These are phyloP conservation scores for Drosophila burlai DNA, from an alignment of 1,140 invertebrate genomes.

Conservation along the genomic window DNA sequence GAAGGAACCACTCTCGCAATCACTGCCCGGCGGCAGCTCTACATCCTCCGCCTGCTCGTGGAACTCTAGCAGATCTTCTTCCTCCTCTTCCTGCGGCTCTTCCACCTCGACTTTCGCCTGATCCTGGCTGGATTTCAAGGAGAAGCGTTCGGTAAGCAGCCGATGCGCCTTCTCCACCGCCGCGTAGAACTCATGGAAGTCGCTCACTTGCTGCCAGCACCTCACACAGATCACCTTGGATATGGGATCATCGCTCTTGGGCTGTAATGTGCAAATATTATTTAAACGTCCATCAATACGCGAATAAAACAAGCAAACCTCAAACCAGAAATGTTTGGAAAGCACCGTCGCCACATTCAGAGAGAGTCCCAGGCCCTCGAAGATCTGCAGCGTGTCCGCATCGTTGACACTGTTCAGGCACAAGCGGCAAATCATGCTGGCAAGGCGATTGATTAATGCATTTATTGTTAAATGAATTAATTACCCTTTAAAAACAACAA, in stretches of 20 bases:
- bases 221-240: slow-evolving; percentile 61
- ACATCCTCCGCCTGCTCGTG: slow-evolving; percentile 4
- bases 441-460: slow-evolving; percentile 14
- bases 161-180: slow-evolving; percentile 74
- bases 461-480: slow-evolving; percentile 13
- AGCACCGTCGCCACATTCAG: slow-evolving; percentile 61
- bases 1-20: slow-evolving; percentile 41
- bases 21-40: slow-evolving; percentile 20
- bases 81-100: slow-evolving; percentile 16
- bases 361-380: slow-evolving; percentile 54
- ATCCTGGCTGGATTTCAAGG: slow-evolving; percentile 40
- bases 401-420: slow-evolving; percentile 71
- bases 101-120: slow-evolving; percentile 3
- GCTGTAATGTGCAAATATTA: slow-evolving; percentile 31
- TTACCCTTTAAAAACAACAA: slow-evolving; percentile 26
- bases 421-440: slow-evolving; percentile 80
- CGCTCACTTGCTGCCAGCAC: slow-evolving; percentile 66
- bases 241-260: slow-evolving; percentile 75
- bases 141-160: slow-evolving; percentile 71
- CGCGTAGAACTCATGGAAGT: slow-evolving; percentile 68
- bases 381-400: slow-evolving; percentile 67
- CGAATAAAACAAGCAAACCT: slow-evolving; percentile 31
- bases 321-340: slow-evolving; percentile 74
- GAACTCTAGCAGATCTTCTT: not conserved
- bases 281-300: not conserved